Base-by-base conservation (phyloP, 2,797 vertebrate species). In the Poecilia picta region DNA sequence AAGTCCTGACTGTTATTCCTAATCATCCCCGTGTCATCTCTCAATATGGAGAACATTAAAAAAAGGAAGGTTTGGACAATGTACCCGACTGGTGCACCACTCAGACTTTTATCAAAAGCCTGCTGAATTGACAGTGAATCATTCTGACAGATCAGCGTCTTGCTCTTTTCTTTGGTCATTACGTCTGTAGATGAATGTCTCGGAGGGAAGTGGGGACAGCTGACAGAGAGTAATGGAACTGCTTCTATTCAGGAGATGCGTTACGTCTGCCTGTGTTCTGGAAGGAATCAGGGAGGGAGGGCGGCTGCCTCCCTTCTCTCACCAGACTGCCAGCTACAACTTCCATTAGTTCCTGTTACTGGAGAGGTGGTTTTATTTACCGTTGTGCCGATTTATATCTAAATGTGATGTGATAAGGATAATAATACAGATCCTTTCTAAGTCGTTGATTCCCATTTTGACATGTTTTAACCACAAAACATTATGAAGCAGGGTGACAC, bases 51-150 rank as follows among this genome's bases (percentile, higher is more conserved):
- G 81, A 68, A 89, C 85, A 75, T 62, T 39, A 8, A 77, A 46
- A 46, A 57, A 68, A 53, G 75, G 72, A 55, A 79, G 81, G 76
- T 78, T 0, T 16, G 79, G 75, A 83, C 76, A 53, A 39, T 86
- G 75, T 73, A 11, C 71, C 41, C 6, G 12, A 68, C 75, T 55
- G 76, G 79, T 83, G 80, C 83, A 75, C 72, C 43, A 73, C 79
- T 79, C 59, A 51, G 75, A 49, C 81, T 82, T 78, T 88, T 84
- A 81, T 83, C 86, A 87, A 89, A 88, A 90, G 80, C 59, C 55
- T 7, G 33, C 43, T 82, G 89, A 91, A 92, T 88, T 93, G 93
- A 92, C 86, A 90, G 92, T 94, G 88, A 95, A 93, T 95, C 92
- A 94, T 87, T 76, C 78, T 92, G 93, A 91, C 92, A 92, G 87